Base-by-base conservation (phyloP, 2,888 invertebrate genomes). In the Eustalomyia histrio region DNA sequence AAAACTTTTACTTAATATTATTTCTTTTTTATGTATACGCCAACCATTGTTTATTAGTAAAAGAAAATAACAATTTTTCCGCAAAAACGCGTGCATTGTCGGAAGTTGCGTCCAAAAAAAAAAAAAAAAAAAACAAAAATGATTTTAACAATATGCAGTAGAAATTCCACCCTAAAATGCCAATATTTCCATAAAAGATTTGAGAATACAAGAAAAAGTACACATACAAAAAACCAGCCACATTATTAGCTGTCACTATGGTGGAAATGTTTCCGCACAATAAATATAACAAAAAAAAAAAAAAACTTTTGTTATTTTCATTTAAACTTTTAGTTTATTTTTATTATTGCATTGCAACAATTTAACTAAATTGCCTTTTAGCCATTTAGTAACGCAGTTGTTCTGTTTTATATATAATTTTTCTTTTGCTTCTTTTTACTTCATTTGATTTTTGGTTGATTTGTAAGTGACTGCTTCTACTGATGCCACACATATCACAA, bases 21-120 rank as follows among this genome's bases (percentile, higher is more conserved):
- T 60, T 64, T 69, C 58, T 35, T 60, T 65, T 55, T 52, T 16
- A 3, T 39, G 1, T 35, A n/a, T 6, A 63, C 55, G 39, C 50
- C 57, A 57, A n/a, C 21, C 17, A 64, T 73, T 82, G 68, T 82
- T 82, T 78, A 61, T 72, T 68, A 61, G 65, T 65, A 60, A 65
- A 68, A 64, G 39, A 35, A 71, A 74, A 74, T 55, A 52, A 76
- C 29, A 60, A 78, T 53, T 67, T 76, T 75, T 72, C 63, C 65
- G 58, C 67, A 58, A 60, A 80, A 83, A 80, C 88, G 88, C 88
- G 87, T 87, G 87, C 86, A 86, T 82, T 84, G 84, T 84, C 86
- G 88, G 88, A 87, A 88, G 86, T 87, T 85, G 85, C 85, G 85
- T 88, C 82, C 86, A 83, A 87, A 85, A 85, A 87, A 39, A n/a